phyloP scores from a whole-genome alignment of 2,797 vertebrate genomes.

The Chloroceryle amazona region DNA sequence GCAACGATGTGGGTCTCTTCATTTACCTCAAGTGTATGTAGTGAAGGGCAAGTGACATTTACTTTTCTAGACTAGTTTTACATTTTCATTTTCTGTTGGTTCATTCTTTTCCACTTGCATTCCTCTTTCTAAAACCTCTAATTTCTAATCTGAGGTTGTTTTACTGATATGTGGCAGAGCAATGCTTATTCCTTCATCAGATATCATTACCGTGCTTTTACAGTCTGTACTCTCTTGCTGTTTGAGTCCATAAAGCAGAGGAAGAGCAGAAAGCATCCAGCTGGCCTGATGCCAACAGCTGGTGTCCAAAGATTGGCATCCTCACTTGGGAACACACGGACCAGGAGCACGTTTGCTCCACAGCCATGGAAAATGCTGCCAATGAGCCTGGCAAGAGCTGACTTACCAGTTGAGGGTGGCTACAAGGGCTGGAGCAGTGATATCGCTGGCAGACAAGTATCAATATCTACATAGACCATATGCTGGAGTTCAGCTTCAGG shows the following conservation, averaged over 20 bases:
- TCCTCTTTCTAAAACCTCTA: not conserved
- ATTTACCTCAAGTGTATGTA: not conserved
- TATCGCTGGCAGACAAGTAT: not conserved
- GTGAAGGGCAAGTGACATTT: not conserved
- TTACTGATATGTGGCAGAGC: not conserved
- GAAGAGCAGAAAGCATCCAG: not conserved
- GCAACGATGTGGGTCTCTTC: not conserved
- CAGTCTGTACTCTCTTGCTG: not conserved
- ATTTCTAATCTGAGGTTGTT: not conserved
- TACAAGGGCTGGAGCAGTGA: not conserved
- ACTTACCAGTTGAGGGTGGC: not conserved
- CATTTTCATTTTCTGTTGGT: not conserved
- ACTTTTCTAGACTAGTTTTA: not conserved
- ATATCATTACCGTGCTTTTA: not conserved
- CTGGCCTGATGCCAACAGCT: conserved; percentile 38
- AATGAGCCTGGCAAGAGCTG: not conserved
- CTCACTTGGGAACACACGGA: not conserved
- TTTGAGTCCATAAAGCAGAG: not conserved
- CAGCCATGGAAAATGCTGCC: not conserved
- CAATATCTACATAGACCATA: not conserved
- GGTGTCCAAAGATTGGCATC: conserved; percentile 37
- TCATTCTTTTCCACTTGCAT: fast-evolving
- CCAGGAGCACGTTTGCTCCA: not conserved
- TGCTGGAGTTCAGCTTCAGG: not conserved
- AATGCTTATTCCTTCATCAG: not conserved